Evolutionary conservation across 2,113 vertebrate genomes (phyloP).

Genomic region (Forbesichthys agassizii): DNA sequence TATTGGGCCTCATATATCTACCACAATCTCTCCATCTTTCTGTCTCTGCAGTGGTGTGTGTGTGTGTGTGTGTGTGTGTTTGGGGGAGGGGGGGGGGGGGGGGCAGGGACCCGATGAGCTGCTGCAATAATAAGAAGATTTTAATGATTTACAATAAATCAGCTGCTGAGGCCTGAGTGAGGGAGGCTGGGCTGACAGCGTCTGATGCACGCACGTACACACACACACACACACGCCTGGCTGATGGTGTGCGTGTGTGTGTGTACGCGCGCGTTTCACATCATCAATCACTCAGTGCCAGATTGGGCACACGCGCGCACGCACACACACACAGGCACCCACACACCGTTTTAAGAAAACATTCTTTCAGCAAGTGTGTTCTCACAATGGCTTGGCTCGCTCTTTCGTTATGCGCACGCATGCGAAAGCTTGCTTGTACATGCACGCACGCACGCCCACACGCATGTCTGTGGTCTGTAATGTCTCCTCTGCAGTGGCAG

Average conservation of each 20-base stretch:
- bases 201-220: slow-evolving; percentile 73
- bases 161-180: slow-evolving; percentile 72
- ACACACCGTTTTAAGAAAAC: slow-evolving; percentile 49
- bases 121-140: slow-evolving; percentile 80
- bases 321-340: slow-evolving; percentile 17
- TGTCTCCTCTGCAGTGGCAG: slow-evolving; percentile 69
- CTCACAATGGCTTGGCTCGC: slow-evolving; percentile 23
- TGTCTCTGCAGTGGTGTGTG: slow-evolving; percentile 45
- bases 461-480: slow-evolving; percentile 69
- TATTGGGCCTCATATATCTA: not conserved
- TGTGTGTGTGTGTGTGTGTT: not conserved
- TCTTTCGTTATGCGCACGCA: not conserved
- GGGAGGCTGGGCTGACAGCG: slow-evolving; percentile 74
- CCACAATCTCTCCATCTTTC: slow-evolving; percentile 6
- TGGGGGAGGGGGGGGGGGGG: not conserved
- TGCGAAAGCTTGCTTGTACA: slow-evolving; percentile 23
- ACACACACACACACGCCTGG: slow-evolving; percentile 62
- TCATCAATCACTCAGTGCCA: slow-evolving; percentile 67
- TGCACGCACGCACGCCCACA: slow-evolving; percentile 45
- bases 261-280: slow-evolving; percentile 70
- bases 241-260: slow-evolving; percentile 76
- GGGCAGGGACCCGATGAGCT: slow-evolving; percentile 63
- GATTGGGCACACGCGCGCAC: slow-evolving; percentile 27
- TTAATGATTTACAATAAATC: slow-evolving; percentile 81
- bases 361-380: slow-evolving; percentile 60